phyloP scores from a whole-genome alignment of 1,140 invertebrate genomes.

The Pachyrhynchus sulphureomaculatus region DNA sequence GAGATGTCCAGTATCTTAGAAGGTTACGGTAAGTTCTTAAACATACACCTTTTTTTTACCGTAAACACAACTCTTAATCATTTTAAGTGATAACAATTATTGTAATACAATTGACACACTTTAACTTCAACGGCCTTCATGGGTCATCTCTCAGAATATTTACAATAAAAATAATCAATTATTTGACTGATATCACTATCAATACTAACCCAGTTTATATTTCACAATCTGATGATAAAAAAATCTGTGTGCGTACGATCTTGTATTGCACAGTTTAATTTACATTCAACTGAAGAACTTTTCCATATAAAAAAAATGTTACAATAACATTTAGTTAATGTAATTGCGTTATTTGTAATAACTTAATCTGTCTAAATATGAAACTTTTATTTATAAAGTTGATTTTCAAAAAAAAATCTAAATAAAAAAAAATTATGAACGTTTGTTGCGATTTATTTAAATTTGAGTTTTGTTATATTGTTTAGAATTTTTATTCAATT shows the following conservation, averaged over 20 bases:
- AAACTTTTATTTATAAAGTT: too few relatives aligned
- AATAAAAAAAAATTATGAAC: too few relatives aligned
- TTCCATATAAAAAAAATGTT: constrained; percentile 4
- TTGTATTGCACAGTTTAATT: background rate
- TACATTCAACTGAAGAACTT: background rate
- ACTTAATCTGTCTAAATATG: too few relatives aligned
- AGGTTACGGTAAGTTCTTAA: constrained; percentile 78
- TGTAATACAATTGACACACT: constrained; percentile 39
- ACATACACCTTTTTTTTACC: background rate
- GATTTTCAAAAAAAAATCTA: too few relatives aligned
- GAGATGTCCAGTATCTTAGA: constrained; percentile 83
- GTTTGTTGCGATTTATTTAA: too few relatives aligned
- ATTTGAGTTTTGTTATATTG: too few relatives aligned
- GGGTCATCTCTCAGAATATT: constrained; percentile 33
- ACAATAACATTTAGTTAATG: constrained; percentile 4
- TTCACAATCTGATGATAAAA: background rate
- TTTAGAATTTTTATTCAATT: too few relatives aligned
- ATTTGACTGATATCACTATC: constrained; percentile 27
- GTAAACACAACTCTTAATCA: background rate
- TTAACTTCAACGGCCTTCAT: constrained; percentile 35
- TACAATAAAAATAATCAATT: constrained; percentile 37
- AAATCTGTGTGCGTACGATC: constrained; percentile 6
- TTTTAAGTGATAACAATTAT: background rate
- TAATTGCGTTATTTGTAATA: background rate
- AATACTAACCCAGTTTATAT: constrained; percentile 31